phyloP scores from a whole-genome alignment of 2,888 invertebrate genomes.

The Lissonota sp. region DNA sequence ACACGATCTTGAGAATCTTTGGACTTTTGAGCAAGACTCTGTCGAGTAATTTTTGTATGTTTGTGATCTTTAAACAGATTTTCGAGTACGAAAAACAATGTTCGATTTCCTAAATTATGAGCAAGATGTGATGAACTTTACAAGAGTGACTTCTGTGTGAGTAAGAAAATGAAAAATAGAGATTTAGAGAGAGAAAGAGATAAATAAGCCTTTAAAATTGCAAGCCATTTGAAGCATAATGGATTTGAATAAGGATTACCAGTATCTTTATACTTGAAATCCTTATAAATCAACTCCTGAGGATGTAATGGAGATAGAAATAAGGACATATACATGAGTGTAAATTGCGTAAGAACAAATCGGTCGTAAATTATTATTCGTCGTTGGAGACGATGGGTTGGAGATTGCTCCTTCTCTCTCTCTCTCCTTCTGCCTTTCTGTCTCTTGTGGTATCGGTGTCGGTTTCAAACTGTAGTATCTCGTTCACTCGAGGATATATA shows the following conservation, averaged over 20 bases:
- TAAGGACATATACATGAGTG: slow-evolving; percentile 26
- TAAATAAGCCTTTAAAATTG: too few species aligned
- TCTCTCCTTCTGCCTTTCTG: too few species aligned
- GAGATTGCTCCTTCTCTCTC: slow-evolving; percentile 23
- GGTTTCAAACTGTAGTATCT: slow-evolving; percentile 44
- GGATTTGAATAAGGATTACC: too few species aligned
- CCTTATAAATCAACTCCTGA: too few species aligned
- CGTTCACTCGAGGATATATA: slow-evolving; percentile 35
- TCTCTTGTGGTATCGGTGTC: slow-evolving; percentile 3
- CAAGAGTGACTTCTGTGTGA: slow-evolving; percentile 51
- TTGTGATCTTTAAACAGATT: neutral
- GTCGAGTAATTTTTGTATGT: neutral
- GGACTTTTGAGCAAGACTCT: too few species aligned
- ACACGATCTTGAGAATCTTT: too few species aligned
- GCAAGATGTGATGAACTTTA: slow-evolving; percentile 69
- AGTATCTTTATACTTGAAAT: too few species aligned
- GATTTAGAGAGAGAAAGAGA: slow-evolving; percentile 61
- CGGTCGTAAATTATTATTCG: slow-evolving; percentile 50
- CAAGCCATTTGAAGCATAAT: too few species aligned
- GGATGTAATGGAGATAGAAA: too few species aligned
- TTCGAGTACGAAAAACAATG: slow-evolving; percentile 2
- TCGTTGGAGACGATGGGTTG: slow-evolving; percentile 8
- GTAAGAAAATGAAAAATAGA: slow-evolving; percentile 49
- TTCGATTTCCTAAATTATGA: slow-evolving; percentile 69
- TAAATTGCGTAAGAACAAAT: slow-evolving; percentile 30